Evolutionary conservation across 1,140 invertebrate genomes (phyloP).

Genomic region (Drosophila yakuba): DNA sequence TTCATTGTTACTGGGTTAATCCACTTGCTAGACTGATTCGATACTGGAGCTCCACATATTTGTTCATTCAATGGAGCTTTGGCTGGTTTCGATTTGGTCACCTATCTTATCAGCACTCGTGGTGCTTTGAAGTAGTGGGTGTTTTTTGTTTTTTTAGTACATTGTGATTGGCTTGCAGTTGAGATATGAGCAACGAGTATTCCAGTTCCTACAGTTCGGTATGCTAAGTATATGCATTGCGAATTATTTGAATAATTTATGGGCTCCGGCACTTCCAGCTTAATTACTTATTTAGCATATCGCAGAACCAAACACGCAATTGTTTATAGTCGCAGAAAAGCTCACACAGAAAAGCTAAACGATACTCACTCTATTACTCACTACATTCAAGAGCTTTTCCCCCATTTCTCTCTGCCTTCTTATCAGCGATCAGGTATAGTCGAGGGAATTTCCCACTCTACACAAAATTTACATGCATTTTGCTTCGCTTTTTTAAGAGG

Average conservation of each 20-base stretch:
- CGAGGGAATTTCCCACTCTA: conserved; percentile 7
- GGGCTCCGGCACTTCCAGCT: neutral
- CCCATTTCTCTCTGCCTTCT: conserved; percentile 18
- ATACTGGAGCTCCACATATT: conserved; percentile 30
- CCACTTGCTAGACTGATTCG: conserved; percentile 53
- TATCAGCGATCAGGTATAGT: conserved; percentile 51
- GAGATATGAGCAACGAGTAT: neutral
- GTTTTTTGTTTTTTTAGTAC: neutral
- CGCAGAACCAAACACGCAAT: conserved; percentile 1
- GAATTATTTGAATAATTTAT: conserved; percentile 43
- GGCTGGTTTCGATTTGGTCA: conserved; percentile 20
- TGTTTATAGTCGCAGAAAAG: conserved; percentile 20
- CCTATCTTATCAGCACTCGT: conserved; percentile 62
- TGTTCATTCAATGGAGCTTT: conserved; percentile 21
- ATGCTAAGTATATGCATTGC: conserved; percentile 15
- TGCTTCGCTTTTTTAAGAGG: conserved; percentile 23
- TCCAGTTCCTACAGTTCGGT: conserved; percentile 8
- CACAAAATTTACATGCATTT: neutral
- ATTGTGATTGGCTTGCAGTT: neutral
- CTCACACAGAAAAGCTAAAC: conserved; percentile 15
- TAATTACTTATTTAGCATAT: conserved; percentile 28
- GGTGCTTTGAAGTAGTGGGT: conserved; percentile 27
- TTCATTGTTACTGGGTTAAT: conserved; percentile 67
- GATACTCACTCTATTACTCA: neutral
- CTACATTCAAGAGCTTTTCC: conserved; percentile 18